phyloP scores from a whole-genome alignment of 2,888 invertebrate species.

The Hoplodrina blanda region DNA sequence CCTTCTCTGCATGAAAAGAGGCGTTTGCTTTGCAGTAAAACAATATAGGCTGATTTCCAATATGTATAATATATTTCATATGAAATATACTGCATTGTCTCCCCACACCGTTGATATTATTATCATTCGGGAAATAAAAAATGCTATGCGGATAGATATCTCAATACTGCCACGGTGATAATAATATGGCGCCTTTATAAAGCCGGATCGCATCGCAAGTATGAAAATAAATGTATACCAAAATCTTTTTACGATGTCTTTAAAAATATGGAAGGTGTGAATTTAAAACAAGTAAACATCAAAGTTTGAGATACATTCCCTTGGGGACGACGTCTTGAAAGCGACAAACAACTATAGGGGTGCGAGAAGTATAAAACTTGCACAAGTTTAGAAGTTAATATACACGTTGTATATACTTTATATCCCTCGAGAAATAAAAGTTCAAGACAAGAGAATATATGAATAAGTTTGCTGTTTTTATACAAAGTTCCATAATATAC shows the following conservation, averaged over 20 bases:
- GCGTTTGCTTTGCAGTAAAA: no score
- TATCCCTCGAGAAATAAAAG: conserved; percentile 41
- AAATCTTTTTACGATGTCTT: not conserved
- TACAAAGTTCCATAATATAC: conserved; percentile 21
- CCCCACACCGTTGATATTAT: no score
- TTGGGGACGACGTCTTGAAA: conserved; percentile 1
- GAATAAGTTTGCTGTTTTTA: conserved; percentile 32
- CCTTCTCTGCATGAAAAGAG: no score
- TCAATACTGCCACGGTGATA: no score
- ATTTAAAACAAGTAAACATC: conserved; percentile 34
- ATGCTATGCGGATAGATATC: no score
- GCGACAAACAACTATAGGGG: conserved; percentile 15
- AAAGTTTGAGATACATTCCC: conserved; percentile 12
- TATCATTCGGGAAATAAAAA: no score
- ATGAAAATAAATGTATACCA: not conserved
- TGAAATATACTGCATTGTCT: no score
- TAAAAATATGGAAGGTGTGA: conserved; percentile 13
- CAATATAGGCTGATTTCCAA: no score
- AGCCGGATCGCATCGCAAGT: no score
- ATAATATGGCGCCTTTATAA: no score
- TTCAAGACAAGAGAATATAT: conserved; percentile 30
- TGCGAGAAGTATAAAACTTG: conserved; percentile 25
- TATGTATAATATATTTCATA: no score
- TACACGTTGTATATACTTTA: conserved; percentile 34
- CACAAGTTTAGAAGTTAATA: conserved; percentile 29